Evolutionary conservation across 2,888 invertebrate genomes (phyloP), one percentile per base, ranked within the genome.

Genomic region (Epinotia bilunana): DNA sequence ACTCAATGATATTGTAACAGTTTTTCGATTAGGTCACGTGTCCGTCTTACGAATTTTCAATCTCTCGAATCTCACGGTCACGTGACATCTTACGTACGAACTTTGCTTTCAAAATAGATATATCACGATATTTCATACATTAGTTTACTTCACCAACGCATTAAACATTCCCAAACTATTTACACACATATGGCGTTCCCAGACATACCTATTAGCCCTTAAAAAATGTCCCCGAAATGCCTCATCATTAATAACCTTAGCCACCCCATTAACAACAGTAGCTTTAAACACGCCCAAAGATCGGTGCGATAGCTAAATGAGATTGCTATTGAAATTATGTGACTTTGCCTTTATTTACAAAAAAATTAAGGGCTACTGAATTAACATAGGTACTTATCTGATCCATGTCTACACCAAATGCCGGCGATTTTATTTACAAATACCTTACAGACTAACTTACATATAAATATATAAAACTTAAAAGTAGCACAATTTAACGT

Each of bases 241-340:
- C 3, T 11, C 12, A 43, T 68, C 68, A 68, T 68, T 68, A 68
- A 68, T 68, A 68, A 68, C 43, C 11, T 12, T 6, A 68, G 3
- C 1, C 61, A 39, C 68, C 68, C 68, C 68, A 67, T 67, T 68
- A 68, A 43, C 58, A 43, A 60, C 43, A n/a, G 46, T 46, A 60
- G 69, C 43, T 18, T 69, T 46, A 69, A 68, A 60, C 69, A 55
- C 43, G 46, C 58, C 58, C 58, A 12, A 39, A 23, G 69, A 69
- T 69, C 58, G 7, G n/a, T 5, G 43, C 28, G 69, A 69, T 69
- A 69, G 23, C 69, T 43, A 18, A 69, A 69, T 68, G 68, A 68
- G 39, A 58, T 69, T 58, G 69, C 69, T 23, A 69, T 69, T 68
- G 57, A 43, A 68, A 68, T 68, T 23, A 58, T 68, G 23, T 68